Evolutionary conservation across 2,113 vertebrate species (phyloP), one percentile per base, ranked within the genome.

Genomic region (Saguinus midas): DNA sequence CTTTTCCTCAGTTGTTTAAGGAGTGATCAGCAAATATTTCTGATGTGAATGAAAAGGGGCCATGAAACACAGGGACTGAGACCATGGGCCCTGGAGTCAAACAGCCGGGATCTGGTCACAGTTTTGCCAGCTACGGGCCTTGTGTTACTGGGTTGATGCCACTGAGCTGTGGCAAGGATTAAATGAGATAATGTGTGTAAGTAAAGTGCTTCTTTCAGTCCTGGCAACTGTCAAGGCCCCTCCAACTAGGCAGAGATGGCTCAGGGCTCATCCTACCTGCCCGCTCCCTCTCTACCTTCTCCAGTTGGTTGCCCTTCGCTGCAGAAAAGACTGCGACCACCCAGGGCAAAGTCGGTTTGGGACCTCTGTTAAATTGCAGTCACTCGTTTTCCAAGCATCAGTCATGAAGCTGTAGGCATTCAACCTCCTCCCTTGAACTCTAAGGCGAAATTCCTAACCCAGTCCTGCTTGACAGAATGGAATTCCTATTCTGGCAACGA

Each of bases 271-370:
- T 11, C 27, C 27, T 27, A 32, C 61, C 27, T 27, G 40, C 27
- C 20, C 8, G 0, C n/a, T 17, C 8, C 10, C 18, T 3, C 4
- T 10, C 45, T 35, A 0, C 40, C 27, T 18, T 73, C 40, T 84
- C 45, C 40, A 29, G 23, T 50, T 8, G 16, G 20, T 82, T 55
- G 9, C 37, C 37, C 45, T 18, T 5, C 32, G 52, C 10, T n/a
- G 5, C 8, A 3, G 9, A 16, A 14, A 76, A 95, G 87, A 12
- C 79, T 29, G 5, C 68, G 43, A 55, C 4, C 25, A 35, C 0
- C 3, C 35, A 20, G 43, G 20, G 29, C 23, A 16, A 8, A 3
- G 48, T 11, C 32, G 70, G 18, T 72, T 35, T 64, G 37, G 55
- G 75, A 37, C 11, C 45, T 73, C 50, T 27, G 20, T 61, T 80